Conservation (phyloP, 2,113 vertebrate genomes). For the Notechis scutatus region DNA sequence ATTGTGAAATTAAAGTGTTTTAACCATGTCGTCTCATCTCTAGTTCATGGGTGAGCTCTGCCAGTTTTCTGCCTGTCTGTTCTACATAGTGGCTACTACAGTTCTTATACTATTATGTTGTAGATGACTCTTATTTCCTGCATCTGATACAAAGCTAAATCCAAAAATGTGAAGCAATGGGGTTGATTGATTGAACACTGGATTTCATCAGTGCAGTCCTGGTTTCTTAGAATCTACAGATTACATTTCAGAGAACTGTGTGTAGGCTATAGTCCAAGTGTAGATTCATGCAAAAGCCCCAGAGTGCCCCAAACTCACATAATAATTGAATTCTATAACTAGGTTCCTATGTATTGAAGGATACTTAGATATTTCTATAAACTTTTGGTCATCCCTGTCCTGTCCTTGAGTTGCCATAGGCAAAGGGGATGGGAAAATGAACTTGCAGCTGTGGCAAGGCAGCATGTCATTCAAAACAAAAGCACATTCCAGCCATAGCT, state of each 20-base stretch:
- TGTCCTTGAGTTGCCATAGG: no score
- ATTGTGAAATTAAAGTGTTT: background rate
- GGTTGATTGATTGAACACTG: background rate
- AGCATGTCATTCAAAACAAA: no score
- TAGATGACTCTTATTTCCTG: background rate
- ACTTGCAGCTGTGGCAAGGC: no score
- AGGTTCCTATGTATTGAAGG: background rate
- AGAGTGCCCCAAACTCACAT: background rate
- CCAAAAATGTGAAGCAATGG: background rate
- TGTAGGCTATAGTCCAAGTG: background rate
- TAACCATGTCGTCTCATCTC: background rate
- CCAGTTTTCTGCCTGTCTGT: background rate
- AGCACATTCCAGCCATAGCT: no score
- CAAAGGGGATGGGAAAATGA: no score
- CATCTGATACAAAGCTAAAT: background rate
- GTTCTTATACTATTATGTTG: background rate
- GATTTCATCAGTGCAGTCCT: background rate
- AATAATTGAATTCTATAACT: background rate
- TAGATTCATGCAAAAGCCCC: background rate
- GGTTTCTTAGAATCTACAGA: background rate
- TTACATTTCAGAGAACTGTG: background rate
- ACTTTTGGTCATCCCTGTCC: background rate
- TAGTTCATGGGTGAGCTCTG: background rate
- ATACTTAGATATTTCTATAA: background rate
- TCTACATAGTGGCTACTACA: background rate